Evolutionary conservation across 2,888 invertebrate genomes (phyloP).

Genomic region (Ditylenchus weischeri): DNA sequence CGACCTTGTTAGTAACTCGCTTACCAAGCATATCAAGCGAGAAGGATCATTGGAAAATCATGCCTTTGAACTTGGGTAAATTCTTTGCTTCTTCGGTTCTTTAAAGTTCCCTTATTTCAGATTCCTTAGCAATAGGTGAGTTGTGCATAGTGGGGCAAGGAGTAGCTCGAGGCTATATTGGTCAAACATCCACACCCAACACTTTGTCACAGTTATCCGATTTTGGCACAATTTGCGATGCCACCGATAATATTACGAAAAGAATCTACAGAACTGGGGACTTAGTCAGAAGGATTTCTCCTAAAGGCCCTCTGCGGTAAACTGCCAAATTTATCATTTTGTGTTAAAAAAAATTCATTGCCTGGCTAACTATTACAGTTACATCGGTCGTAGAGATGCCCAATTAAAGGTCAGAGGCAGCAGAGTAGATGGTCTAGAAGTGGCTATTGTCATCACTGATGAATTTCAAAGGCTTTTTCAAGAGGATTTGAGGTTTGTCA

Average conservation of each 20-base stretch:
- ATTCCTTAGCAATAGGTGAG: slow-evolving; percentile 26
- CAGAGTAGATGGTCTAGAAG: slow-evolving; percentile 19
- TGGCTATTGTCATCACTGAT: neutral
- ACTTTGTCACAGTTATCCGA: neutral
- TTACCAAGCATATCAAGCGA: neutral
- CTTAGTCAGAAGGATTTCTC: slow-evolving; percentile 18
- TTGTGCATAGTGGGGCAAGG: slow-evolving; percentile 23
- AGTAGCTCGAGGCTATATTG: slow-evolving; percentile 34
- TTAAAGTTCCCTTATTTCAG: neutral
- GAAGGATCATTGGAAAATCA: too few species aligned
- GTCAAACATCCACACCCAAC: neutral
- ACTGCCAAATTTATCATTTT: neutral
- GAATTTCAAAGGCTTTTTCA: slow-evolving; percentile 1
- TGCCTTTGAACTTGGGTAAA: too few species aligned
- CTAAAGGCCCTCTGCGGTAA: slow-evolving; percentile 2
- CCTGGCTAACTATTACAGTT: slow-evolving; percentile 16
- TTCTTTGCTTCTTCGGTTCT: too few species aligned
- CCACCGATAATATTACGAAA: neutral
- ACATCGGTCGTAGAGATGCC: slow-evolving; percentile 41
- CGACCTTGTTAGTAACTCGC: slow-evolving; percentile 3
- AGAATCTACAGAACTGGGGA: slow-evolving; percentile 31
- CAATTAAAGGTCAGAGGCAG: slow-evolving; percentile 40
- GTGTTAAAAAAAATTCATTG: too few species aligned
- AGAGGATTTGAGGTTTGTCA: neutral
- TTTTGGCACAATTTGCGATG: neutral